Evolutionary conservation across 2,113 vertebrate species (phyloP), one percentile per base, ranked within the genome.

Genomic region (Polypterus senegalus): DNA sequence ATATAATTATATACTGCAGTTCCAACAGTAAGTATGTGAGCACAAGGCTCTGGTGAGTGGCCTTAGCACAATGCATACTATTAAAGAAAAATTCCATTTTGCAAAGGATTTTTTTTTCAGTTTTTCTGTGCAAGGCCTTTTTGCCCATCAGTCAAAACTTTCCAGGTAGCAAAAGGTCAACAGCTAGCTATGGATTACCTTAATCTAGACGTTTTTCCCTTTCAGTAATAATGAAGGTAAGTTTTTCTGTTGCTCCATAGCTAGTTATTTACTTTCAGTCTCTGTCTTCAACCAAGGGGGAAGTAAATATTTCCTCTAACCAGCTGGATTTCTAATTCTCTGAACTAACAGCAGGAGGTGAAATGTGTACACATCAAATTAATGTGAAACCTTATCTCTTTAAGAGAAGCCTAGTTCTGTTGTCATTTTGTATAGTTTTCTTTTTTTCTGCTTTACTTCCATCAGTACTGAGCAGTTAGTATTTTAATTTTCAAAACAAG

Each of bases 1-100:
- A 90, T 94, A 89, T 82, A 90, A 85, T 88, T 91, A 83, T 86
- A 81, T 90, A 91, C 87, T 94, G 83, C 85, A 88, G 88, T 77
- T 91, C 77, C 73, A 71, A 85, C 77, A 88, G 88, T 93, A 91
- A 94, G 89, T 92, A 91, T 86, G 63, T 88, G 75, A 89, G 86
- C 84, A 86, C 83, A 86, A 86, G 89, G 83, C 82, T 88, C 81
- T 88, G 88, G 88, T 93, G 88, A 96, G 88, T 92, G 76, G 81
- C 79, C 84, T 86, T 84, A 84, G 85, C 83, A 89, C 72, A 79
- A 79, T 81, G 82, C 86, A 84, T 81, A 67, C 75, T 79, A 77
- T 74, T 58, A 59, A 72, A 79, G 76, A 68, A 65, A 79, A 74
- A 76, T 78, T 75, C 73, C 72, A 64, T 1, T 59, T 0, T 62